Conservation (phyloP, 1,140 invertebrate species). For the Contarinia nasturtii region DNA sequence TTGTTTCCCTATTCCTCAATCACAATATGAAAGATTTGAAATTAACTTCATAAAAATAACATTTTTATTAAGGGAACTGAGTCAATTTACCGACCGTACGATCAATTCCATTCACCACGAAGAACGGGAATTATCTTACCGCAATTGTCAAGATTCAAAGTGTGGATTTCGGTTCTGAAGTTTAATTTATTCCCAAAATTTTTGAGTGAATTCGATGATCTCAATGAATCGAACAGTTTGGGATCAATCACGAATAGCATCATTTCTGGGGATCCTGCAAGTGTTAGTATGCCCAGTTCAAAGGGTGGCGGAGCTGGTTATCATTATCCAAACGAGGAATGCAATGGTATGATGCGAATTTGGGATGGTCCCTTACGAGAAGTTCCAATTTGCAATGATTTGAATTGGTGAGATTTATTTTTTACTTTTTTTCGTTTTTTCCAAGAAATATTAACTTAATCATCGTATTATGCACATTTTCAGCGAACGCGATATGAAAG, state of each 20-base stretch:
- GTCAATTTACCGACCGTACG: slow-evolving; percentile 19
- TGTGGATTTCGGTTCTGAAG: slow-evolving; percentile 75
- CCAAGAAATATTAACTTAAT: too few relatives aligned
- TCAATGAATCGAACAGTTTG: slow-evolving; percentile 32
- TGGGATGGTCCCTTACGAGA: slow-evolving; percentile 66
- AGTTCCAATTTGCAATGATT: slow-evolving; percentile 54
- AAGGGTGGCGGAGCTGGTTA: too few relatives aligned
- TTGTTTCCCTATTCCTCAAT: too few relatives aligned
- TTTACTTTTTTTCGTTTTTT: too few relatives aligned
- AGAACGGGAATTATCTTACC: slow-evolving; percentile 11
- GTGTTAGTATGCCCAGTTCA: too few relatives aligned
- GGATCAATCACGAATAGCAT: slow-evolving; percentile 24
- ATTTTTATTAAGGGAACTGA: slow-evolving; percentile 12
- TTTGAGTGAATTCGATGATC: slow-evolving; percentile 11
- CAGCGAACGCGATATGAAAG: slow-evolving; percentile 2
- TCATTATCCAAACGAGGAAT: slow-evolving; percentile 35
- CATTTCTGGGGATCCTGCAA: neutral
- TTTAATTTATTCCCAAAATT: slow-evolving; percentile 36
- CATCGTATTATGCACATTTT: neutral
- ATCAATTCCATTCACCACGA: slow-evolving; percentile 18
- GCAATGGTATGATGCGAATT: slow-evolving; percentile 61
- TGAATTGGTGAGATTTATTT: slow-evolving; percentile 42
- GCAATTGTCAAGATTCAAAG: slow-evolving; percentile 43
- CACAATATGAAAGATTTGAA: neutral
- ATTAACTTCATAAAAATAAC: neutral